A percentile compares a stretch with the other conserved stretches of the same genome.
Evolutionary conservation across 2,797 vertebrate species (phyloP).

Genomic region (Periophthalmus magnuspinnatus): DNA sequence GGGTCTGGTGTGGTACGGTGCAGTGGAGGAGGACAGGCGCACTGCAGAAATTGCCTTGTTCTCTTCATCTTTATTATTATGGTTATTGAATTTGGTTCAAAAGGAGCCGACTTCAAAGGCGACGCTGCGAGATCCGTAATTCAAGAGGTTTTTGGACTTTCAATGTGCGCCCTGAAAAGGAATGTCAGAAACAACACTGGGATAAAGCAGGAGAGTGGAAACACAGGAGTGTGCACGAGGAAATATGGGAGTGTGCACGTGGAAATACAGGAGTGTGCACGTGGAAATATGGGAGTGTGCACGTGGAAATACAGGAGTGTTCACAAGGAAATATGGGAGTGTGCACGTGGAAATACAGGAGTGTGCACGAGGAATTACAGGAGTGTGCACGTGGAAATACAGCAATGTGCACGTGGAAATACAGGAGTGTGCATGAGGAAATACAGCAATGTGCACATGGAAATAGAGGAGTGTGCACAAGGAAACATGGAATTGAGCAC

Average conservation of each 20-base stretch:
- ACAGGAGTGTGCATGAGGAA: too few relatives aligned
- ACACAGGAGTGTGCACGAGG: neutral
- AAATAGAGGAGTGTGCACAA: too few relatives aligned
- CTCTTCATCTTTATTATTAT: conserved; percentile 80
- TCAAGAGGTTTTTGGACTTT: conserved; percentile 63
- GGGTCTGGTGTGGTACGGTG: conserved; percentile 24
- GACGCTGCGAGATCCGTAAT: conserved; percentile 72
- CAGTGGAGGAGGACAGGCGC: conserved; percentile 37
- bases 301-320: neutral
- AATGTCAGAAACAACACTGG: conserved; percentile 70
- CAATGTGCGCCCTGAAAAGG: conserved; percentile 63
- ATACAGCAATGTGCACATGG: too few relatives aligned
- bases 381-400: too few relatives aligned
- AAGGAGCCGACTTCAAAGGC: conserved; percentile 80
- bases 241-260: neutral
- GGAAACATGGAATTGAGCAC: too few relatives aligned
- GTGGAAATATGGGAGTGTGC: neutral
- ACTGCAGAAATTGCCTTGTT: conserved; percentile 68
- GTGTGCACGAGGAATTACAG: too few relatives aligned
- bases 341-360: too few relatives aligned
- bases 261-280: neutral
- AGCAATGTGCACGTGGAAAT: too few relatives aligned
- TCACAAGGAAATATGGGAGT: neutral
- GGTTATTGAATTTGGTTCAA: conserved; percentile 82
- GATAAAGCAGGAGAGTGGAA: conserved; percentile 52